Evolutionary conservation across 1,140 invertebrate species (phyloP).

Genomic region (Cyphomyrmex costatus): DNA sequence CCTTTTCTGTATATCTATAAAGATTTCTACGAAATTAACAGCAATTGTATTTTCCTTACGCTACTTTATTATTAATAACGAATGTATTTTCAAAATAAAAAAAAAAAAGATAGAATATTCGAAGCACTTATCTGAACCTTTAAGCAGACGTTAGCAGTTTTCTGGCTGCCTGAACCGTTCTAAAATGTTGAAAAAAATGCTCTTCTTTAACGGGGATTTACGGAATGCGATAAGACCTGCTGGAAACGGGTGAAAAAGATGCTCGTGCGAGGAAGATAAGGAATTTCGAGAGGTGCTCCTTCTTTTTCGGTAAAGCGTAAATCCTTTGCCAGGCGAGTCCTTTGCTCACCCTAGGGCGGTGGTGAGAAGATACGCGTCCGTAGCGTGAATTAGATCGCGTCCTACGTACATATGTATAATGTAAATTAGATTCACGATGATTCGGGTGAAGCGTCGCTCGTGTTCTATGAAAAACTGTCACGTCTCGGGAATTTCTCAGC

Average conservation of each 20-base stretch:
- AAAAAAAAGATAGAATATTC: not conserved
- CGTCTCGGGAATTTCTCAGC: constrained; percentile 54
- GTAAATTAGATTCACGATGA: constrained; percentile 48
- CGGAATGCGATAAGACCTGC: constrained; percentile 43
- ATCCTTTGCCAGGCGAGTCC: constrained; percentile 23
- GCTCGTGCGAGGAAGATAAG: constrained; percentile 19
- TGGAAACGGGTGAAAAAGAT: constrained; percentile 9
- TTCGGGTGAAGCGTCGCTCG: not conserved
- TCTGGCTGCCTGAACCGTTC: not conserved
- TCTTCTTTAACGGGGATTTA: constrained; percentile 60
- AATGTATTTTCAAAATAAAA: not conserved
- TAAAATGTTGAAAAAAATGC: constrained; percentile 46
- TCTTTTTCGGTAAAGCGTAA: constrained; percentile 46
- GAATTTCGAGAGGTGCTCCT: constrained; percentile 26
- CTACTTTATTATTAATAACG: not conserved
- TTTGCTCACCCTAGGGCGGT: not conserved
- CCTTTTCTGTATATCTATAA: not conserved
- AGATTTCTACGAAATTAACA: not conserved
- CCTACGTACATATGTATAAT: constrained; percentile 29
- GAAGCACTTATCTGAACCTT: not conserved
- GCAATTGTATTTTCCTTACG: not conserved
- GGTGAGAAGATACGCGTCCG: not conserved
- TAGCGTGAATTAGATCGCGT: constrained; percentile 39
- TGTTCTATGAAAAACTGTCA: constrained; percentile 49
- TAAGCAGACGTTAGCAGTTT: not conserved